Evolutionary conservation across 2,888 invertebrate genomes (phyloP).

Genomic region (Ariolimax columbianus): DNA sequence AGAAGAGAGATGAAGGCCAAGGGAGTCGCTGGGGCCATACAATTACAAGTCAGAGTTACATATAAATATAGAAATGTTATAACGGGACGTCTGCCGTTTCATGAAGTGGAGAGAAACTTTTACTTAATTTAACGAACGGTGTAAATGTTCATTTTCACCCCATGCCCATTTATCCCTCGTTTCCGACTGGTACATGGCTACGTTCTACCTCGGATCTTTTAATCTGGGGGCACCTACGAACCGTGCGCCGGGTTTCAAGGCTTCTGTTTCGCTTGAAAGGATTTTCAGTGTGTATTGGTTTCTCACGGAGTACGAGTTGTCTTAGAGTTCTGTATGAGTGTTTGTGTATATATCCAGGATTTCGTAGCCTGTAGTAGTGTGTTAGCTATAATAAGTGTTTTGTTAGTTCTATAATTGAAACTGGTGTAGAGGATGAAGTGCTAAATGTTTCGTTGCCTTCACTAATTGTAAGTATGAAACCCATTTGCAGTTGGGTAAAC

Average conservation of each 20-base stretch:
- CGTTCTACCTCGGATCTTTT: background rate
- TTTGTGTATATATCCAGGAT: background rate
- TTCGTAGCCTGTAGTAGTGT: background rate
- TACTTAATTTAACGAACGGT: conserved; percentile 5
- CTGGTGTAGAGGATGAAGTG: no score
- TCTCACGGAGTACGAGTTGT: background rate
- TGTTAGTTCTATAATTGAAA: no score
- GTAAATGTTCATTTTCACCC: background rate
- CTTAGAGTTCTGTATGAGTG: background rate
- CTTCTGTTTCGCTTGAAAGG: conserved; percentile 8
- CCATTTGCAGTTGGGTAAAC: no score
- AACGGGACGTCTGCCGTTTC: conserved; percentile 2
- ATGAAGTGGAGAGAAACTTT: background rate
- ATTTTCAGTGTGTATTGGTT: background rate
- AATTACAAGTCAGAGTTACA: no score
- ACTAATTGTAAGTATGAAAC: no score
- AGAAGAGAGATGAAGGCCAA: no score
- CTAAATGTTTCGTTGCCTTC: no score
- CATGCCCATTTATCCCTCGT: no score
- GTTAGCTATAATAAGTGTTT: no score
- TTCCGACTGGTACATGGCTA: background rate
- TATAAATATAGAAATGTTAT: no score
- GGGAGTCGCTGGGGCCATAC: no score
- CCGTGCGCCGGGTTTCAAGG: background rate
- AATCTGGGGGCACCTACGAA: background rate